Evolutionary conservation across 2,113 vertebrate genomes (phyloP).

Genomic region (Oreochromis aureus): DNA sequence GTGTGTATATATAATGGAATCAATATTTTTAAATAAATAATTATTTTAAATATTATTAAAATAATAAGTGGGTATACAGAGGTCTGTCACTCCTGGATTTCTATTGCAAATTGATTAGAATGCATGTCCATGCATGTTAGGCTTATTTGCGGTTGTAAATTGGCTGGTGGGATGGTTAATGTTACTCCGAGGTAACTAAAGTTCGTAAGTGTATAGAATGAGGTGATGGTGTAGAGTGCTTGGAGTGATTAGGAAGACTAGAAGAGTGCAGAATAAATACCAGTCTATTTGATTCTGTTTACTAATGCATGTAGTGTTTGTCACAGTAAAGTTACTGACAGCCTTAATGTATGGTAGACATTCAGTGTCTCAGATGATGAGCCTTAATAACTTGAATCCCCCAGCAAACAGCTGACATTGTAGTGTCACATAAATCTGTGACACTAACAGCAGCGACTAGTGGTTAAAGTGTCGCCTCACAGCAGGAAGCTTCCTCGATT

Average conservation of each 20-base stretch:
- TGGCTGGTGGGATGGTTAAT: not conserved
- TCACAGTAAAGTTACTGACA: not conserved
- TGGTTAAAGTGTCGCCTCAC: not conserved
- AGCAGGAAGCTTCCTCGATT: not conserved
- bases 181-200: not conserved
- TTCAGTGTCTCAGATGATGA: not conserved
- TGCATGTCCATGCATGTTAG: not conserved
- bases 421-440: not conserved
- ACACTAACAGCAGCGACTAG: not conserved
- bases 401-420: not conserved
- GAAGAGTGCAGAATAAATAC: not conserved
- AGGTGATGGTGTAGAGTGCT: not conserved
- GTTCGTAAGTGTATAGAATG: not conserved
- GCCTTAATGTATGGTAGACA: not conserved
- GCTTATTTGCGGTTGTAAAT: not conserved
- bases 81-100: not conserved
- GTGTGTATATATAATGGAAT: not conserved
- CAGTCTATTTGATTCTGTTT: fast-evolving
- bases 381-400: not conserved
- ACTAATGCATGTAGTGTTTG: not conserved
- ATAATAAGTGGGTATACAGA: not conserved
- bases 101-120: not conserved
- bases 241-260: fast-evolving
- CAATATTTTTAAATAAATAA: not conserved
- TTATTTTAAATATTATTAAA: not conserved